phyloP scores from a whole-genome alignment of 2,888 invertebrate species.

The Ferdinandea cuprea region DNA sequence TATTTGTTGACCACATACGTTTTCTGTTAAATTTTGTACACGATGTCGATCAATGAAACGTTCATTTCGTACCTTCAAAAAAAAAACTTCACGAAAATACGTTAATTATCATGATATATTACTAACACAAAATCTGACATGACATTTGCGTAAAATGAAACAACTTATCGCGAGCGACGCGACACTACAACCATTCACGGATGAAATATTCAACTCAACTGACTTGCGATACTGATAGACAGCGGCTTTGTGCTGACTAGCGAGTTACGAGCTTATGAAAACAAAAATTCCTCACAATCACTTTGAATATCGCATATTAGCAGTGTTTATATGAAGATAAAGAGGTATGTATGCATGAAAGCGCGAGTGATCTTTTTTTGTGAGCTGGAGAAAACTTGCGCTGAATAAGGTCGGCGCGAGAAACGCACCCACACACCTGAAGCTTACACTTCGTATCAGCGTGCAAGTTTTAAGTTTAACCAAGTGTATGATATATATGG shows the following conservation, averaged over 20 bases:
- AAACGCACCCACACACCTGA: background rate
- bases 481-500: no score
- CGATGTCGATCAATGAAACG: no score
- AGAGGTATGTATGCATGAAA: background rate
- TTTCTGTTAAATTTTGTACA: background rate
- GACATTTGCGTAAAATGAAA: slow-evolving; percentile 23
- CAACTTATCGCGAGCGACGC: slow-evolving; percentile 3
- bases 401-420: background rate
- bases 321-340: no score
- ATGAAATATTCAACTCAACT: slow-evolving; percentile 67
- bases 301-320: no score
- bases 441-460: no score
- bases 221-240: slow-evolving; percentile 41
- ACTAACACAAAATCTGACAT: slow-evolving; percentile 40
- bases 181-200: slow-evolving; percentile 40
- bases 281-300: slow-evolving; percentile 30
- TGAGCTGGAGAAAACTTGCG: slow-evolving; percentile 5
- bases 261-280: slow-evolving; percentile 18
- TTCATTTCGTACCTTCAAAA: slow-evolving; percentile 6
- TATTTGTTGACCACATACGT: slow-evolving; percentile 7
- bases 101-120: slow-evolving; percentile 11
- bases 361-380: slow-evolving; percentile 1
- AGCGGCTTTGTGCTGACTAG: slow-evolving; percentile 36
- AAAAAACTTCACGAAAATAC: slow-evolving; percentile 19
- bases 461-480: no score